Percentiles rank a stretch among this genome's conserved stretches.
phyloP scores from a whole-genome alignment of 2,113 vertebrate species.

The Asarcornis scutulata region DNA sequence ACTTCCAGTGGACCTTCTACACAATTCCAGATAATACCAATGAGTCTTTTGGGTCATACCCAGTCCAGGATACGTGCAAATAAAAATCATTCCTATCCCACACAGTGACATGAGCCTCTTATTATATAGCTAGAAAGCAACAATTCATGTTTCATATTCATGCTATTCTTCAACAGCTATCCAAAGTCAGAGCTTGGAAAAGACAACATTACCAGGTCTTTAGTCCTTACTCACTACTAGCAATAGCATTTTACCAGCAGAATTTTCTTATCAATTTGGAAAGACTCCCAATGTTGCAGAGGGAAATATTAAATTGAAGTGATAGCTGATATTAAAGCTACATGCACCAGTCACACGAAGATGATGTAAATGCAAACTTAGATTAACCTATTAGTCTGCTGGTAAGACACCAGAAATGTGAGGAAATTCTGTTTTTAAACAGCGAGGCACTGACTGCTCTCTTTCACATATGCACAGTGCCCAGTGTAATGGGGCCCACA shows the following conservation, averaged over 20 bases:
- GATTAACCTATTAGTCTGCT: background rate
- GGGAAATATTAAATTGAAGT: background rate
- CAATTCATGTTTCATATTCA: background rate
- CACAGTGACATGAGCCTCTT: background rate
- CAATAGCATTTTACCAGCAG: background rate
- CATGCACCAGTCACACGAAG: background rate
- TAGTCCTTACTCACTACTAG: background rate
- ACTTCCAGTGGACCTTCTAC: background rate
- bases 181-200: background rate
- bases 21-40: background rate
- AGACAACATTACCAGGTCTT: background rate
- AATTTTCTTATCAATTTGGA: background rate
- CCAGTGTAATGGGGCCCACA: fast-evolving
- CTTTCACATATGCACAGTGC: fast-evolving
- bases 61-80: background rate
- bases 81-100: background rate
- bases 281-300: background rate
- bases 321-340: background rate
- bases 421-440: background rate
- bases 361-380: background rate
- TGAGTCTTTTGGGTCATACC: background rate
- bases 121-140: background rate
- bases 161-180: background rate
- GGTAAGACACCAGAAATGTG: background rate
- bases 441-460: background rate